phyloP scores from a whole-genome alignment of 2,888 invertebrate species.

The Ditula angustiorana region DNA sequence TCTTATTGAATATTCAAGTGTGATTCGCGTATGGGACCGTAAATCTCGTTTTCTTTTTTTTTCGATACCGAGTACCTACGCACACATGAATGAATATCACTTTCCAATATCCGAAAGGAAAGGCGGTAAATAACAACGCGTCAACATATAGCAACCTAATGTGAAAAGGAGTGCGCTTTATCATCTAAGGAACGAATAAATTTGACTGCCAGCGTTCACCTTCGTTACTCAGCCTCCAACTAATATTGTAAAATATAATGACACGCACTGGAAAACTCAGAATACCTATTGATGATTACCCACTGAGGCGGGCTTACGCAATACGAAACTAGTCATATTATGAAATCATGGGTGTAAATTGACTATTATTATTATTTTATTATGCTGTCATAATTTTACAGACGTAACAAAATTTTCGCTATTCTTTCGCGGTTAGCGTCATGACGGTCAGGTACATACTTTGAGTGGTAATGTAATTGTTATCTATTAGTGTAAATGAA shows the following conservation, averaged over 20 bases:
- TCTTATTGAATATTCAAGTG: conserved; percentile 39
- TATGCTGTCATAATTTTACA: not conserved
- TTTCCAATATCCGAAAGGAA: conserved; percentile 34
- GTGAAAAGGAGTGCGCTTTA: conserved; percentile 13
- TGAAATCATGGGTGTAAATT: not conserved
- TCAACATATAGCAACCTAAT: conserved; percentile 4
- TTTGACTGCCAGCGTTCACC: not conserved
- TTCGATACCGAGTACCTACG: conserved; percentile 12
- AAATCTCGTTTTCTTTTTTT: conserved; percentile 36
- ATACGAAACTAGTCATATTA: not conserved
- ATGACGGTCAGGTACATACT: too few species aligned
- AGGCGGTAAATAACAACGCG: conserved; percentile 23
- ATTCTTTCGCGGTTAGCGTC: too few species aligned
- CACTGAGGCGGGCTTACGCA: not conserved
- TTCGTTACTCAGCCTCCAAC: not conserved
- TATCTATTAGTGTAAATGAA: too few species aligned
- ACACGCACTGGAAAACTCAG: too few species aligned
- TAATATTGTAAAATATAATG: too few species aligned
- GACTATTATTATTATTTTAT: not conserved
- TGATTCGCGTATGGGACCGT: conserved; percentile 34
- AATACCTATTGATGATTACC: too few species aligned
- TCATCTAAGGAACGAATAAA: not conserved
- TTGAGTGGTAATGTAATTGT: too few species aligned
- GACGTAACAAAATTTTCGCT: not conserved
- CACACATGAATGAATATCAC: conserved; percentile 33